Percentiles rank a stretch among this genome's conserved stretches.
Evolutionary conservation across 2,113 vertebrate species (phyloP).

Genomic region (Mellivora capensis): DNA sequence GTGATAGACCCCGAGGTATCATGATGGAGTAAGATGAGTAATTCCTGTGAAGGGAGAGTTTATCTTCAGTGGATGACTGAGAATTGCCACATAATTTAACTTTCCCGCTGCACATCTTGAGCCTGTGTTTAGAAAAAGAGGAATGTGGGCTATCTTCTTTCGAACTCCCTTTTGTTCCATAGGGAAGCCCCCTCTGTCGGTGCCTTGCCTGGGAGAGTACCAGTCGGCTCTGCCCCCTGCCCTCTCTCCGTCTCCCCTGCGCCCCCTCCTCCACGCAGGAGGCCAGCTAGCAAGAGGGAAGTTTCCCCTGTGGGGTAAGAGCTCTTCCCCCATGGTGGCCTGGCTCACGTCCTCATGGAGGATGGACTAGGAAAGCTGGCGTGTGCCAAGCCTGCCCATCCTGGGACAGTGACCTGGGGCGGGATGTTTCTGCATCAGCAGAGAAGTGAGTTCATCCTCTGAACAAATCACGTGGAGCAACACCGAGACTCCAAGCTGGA

Average conservation of each 20-base stretch:
- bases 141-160: not conserved
- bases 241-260: not conserved
- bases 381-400: not conserved
- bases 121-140: not conserved
- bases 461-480: not conserved
- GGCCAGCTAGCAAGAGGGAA: not conserved
- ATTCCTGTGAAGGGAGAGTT: conserved; percentile 54
- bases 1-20: not conserved
- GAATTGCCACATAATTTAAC: not conserved
- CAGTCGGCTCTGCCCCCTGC: not conserved
- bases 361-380: not conserved
- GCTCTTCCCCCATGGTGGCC: not conserved
- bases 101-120: not conserved
- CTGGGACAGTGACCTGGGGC: not conserved
- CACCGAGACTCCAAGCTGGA: not conserved
- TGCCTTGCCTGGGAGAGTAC: not conserved
- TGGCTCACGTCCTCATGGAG: not conserved
- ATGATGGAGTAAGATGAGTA: not conserved
- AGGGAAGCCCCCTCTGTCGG: not conserved
- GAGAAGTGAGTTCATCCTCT: not conserved
- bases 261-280: not conserved
- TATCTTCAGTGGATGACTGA: conserved; percentile 22
- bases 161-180: not conserved
- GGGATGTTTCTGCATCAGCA: not conserved
- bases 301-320: accelerated